Conservation (phyloP, 2,113 vertebrate genomes). For the Neogobius melanostomus region DNA sequence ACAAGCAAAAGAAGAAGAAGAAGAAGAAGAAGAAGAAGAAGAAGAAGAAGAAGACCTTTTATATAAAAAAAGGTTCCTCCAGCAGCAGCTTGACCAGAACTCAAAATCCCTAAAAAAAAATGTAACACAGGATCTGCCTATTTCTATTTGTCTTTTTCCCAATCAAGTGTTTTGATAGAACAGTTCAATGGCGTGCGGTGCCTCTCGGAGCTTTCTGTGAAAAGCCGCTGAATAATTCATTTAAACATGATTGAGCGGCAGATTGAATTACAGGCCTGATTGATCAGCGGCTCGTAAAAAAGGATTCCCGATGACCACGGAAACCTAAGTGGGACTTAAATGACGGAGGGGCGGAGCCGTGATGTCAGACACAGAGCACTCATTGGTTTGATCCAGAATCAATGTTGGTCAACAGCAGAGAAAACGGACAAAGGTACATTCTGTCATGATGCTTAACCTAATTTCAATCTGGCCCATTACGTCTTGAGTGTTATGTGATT, state of each 20-base stretch:
- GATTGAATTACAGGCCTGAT: slow-evolving; percentile 68
- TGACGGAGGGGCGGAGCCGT: slow-evolving; percentile 39
- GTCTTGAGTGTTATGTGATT: no score
- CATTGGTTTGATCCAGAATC: background rate
- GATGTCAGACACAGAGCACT: slow-evolving; percentile 1
- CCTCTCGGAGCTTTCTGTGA: slow-evolving; percentile 54
- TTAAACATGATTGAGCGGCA: slow-evolving; percentile 67
- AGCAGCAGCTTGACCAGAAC: background rate
- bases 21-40: no score
- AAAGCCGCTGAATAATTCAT: slow-evolving; percentile 67
- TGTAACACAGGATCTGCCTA: background rate
- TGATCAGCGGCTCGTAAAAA: slow-evolving; percentile 68
- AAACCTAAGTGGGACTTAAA: slow-evolving; percentile 64
- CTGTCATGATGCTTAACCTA: no score
- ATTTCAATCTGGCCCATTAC: no score
- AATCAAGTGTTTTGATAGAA: background rate
- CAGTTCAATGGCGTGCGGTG: slow-evolving; percentile 13
- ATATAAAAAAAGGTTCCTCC: no score
- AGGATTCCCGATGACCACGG: slow-evolving; percentile 58
- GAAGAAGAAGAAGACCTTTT: no score
- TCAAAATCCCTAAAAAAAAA: background rate
- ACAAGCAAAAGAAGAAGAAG: no score
- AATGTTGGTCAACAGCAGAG: no score
- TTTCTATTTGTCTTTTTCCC: background rate
- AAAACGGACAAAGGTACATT: background rate